phyloP scores from a whole-genome alignment of 2,113 vertebrate species.

The Rousettus leschenaultii region DNA sequence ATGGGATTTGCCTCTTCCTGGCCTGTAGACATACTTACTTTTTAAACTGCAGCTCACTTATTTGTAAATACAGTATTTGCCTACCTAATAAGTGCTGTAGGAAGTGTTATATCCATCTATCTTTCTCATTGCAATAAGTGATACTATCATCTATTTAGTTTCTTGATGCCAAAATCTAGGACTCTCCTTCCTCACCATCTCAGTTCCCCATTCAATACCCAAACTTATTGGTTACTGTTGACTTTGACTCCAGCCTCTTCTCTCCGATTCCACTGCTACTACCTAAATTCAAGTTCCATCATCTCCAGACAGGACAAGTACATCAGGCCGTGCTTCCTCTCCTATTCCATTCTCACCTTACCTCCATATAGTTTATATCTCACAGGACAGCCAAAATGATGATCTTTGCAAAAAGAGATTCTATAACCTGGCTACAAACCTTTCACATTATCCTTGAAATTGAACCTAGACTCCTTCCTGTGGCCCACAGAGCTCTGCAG shows the following conservation, averaged over 20 bases:
- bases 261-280: background rate
- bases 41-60: background rate
- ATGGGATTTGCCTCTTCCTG: background rate
- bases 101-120: background rate
- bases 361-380: accelerated
- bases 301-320: accelerated
- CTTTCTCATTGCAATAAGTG: background rate
- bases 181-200: background rate
- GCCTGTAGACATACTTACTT: background rate
- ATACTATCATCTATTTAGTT: background rate
- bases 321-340: accelerated
- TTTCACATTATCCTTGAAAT: background rate
- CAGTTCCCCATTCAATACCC: background rate
- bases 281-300: accelerated
- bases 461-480: background rate
- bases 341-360: accelerated
- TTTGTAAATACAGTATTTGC: background rate
- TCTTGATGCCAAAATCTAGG: background rate
- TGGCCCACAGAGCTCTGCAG: background rate
- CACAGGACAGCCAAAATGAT: background rate
- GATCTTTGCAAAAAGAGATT: background rate
- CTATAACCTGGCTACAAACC: background rate
- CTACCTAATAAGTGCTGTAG: background rate
- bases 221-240: background rate
- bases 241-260: background rate